Percentiles rank a stretch among this genome's conserved stretches.
phyloP scores from a whole-genome alignment of 1,140 invertebrate species.

The Atta colombica region DNA sequence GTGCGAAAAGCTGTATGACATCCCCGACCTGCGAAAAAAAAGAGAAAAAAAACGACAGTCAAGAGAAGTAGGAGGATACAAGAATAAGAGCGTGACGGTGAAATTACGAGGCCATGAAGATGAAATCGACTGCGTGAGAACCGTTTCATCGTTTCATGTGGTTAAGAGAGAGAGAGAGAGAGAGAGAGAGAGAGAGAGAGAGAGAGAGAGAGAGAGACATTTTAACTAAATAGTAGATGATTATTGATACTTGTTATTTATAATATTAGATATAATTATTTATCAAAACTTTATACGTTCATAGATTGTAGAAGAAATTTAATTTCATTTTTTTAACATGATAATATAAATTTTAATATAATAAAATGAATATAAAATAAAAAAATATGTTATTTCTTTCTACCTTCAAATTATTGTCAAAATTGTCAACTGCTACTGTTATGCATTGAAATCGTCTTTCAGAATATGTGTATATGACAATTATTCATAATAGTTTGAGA shows the following conservation, averaged over 20 bases:
- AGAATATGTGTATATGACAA: too few relatives aligned
- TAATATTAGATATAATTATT: neutral
- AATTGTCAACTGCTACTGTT: too few relatives aligned
- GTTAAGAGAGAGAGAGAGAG: too few relatives aligned
- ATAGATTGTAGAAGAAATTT: neutral
- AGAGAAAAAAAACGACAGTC: neutral
- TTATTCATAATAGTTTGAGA: too few relatives aligned
- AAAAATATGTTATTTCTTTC: too few relatives aligned
- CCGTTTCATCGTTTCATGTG: neutral
- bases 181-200: neutral
- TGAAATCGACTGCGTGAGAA: slow-evolving; percentile 19
- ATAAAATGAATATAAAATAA: too few relatives aligned
- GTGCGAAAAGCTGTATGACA: slow-evolving; percentile 58
- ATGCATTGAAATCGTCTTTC: too few relatives aligned
- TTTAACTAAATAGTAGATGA: neutral
- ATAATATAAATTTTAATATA: too few relatives aligned
- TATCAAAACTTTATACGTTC: neutral
- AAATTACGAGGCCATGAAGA: slow-evolving; percentile 54
- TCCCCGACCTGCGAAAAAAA: slow-evolving; percentile 29
- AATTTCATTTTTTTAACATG: too few relatives aligned
- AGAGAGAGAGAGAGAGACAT: neutral
- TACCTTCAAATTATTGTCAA: too few relatives aligned
- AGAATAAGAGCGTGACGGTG: slow-evolving; percentile 2
- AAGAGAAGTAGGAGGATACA: neutral
- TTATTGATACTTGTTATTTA: neutral